These are phyloP conservation scores for Periplaneta americana DNA, from an alignment of 1,140 invertebrate species.

Conservation along the genomic window DNA sequence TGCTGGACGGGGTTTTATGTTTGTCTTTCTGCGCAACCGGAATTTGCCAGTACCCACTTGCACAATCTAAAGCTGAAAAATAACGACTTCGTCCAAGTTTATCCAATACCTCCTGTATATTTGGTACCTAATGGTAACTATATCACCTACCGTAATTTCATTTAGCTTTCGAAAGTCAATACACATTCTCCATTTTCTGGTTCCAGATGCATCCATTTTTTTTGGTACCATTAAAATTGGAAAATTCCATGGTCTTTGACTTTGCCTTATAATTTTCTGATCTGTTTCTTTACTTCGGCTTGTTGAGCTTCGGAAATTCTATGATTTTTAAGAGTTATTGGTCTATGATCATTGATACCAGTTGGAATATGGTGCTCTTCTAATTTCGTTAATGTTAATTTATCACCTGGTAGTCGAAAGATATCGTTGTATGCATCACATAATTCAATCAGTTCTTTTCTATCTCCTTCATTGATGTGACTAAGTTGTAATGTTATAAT, in stretches of 20 bases:
- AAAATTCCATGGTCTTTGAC: conserved; percentile 4
- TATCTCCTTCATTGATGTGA: too few relatives aligned
- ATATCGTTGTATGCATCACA: conserved; percentile 5
- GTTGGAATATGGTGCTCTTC: conserved; percentile 29
- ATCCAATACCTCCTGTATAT: conserved; percentile 35
- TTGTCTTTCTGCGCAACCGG: too few relatives aligned
- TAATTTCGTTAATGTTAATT: conserved; percentile 20
- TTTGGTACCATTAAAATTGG: conserved; percentile 10
- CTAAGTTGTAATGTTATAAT: too few relatives aligned
- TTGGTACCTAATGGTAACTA: conserved; percentile 35
- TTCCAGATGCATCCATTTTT: conserved; percentile 7
- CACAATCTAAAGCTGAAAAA: not conserved
- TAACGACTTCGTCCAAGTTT: conserved; percentile 25
- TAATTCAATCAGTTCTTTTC: too few relatives aligned
- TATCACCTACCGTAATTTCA: not conserved
- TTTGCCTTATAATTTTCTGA: not conserved
- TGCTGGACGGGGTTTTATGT: too few relatives aligned
- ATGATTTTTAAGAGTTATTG: not conserved
- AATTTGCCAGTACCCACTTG: not conserved
- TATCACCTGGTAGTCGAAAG: conserved; percentile 24
- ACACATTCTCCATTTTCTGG: not conserved
- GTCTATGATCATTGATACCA: not conserved
- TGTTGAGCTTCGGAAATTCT: conserved; percentile 4
- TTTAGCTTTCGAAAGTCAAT: not conserved
- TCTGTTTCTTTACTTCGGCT: not conserved